Percentiles rank a stretch among this genome's conserved stretches.
phyloP scores from a whole-genome alignment of 2,113 vertebrate species.

The Apodemus sylvaticus region DNA sequence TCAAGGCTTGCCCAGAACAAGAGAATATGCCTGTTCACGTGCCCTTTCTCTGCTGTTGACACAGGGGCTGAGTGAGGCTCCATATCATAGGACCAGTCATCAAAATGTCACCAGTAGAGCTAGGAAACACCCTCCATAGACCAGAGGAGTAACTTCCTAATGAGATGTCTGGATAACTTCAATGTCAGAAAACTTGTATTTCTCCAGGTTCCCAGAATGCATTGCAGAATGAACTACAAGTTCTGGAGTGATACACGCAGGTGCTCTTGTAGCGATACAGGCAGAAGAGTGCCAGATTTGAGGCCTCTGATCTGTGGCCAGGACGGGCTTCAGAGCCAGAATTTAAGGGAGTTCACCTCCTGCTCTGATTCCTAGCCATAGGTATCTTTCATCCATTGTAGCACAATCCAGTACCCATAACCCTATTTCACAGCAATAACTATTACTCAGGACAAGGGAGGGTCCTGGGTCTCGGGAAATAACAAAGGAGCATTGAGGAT shows the following conservation, averaged over 20 bases:
- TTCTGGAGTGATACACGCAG: neutral
- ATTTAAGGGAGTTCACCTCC: neutral
- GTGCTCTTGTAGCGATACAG: neutral
- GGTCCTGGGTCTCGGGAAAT: constrained; percentile 24
- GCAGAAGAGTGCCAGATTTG: neutral
- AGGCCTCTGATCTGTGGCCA: neutral
- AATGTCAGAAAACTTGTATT: neutral
- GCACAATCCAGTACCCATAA: neutral
- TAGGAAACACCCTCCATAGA: neutral
- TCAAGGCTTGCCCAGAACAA: neutral
- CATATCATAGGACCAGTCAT: too few species aligned
- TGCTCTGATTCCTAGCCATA: neutral
- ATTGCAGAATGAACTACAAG: neutral
- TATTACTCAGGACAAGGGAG: constrained; percentile 8
- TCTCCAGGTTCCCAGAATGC: neutral
- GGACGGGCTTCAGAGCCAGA: too few species aligned
- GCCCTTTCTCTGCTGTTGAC: neutral
- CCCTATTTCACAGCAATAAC: neutral
- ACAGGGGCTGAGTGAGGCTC: neutral
- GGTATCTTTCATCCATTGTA: neutral
- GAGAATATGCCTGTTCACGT: neutral
- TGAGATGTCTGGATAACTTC: neutral
- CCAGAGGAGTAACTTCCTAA: neutral
- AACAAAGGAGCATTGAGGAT: neutral
- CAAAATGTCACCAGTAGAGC: neutral